Evolutionary conservation across 1,140 invertebrate genomes (phyloP), one percentile per base, ranked within the genome.

Genomic region (Macrobrachium rosenbergii): DNA sequence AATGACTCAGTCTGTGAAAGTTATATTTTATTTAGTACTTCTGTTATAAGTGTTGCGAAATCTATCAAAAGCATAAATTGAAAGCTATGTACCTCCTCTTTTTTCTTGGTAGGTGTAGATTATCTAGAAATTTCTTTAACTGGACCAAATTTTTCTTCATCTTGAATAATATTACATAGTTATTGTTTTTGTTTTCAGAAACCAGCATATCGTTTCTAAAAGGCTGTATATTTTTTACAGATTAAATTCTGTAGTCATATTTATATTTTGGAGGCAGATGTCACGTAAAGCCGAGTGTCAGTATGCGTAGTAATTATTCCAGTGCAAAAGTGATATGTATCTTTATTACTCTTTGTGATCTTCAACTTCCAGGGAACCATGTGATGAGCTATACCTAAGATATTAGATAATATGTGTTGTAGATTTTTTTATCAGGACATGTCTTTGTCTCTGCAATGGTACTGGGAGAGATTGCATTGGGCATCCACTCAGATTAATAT

Each of bases 331-430:
- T 87, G 85, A 87, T 87, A 87, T 81, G 85, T 87, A 87, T 72
- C 85, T 87, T 81, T 87, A 73, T 81, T 81, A 52, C 52, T 52
- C 52, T 75, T 81, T 87, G 85, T 87, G 85, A 87, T 87, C 85
- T 87, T 87, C 52, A 87, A 87, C 85, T 87, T 87, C 85, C 85
- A 87, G 85, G 85, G 85, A 87, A 87, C 79, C 79, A 87, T 87
- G 85, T 87, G 85, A 87, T 87, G 85, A 87, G 85, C 78, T 87
- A 79, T 87, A 87, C 85, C 85, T 87, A 87, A 87, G 85, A 87
- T 87, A 72, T 87, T 87, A 87, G 78, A 80, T 84, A 84, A 63
- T 87, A 87, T 75, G 64, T 87, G 77, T 80, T 86, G 85, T 87
- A 87, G 78, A 87, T 87, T 87, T 87, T 79, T 87, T 79, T 67